These are phyloP conservation scores for Phylloscopus trochilus DNA, from an alignment of 2,113 vertebrate species.

Conservation along the genomic window DNA sequence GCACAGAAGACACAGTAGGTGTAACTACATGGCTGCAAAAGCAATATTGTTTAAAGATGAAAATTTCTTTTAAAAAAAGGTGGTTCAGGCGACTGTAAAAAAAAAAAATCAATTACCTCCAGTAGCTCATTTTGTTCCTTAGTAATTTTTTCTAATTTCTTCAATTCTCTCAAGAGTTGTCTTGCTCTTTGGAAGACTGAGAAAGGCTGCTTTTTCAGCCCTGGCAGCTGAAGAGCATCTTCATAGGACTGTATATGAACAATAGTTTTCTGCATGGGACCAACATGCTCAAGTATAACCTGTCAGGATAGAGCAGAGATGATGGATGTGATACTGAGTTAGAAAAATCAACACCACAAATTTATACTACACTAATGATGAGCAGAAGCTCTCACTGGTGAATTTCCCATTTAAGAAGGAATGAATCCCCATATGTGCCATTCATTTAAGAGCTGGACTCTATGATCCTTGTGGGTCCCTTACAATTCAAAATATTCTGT, in stretches of 20 bases:
- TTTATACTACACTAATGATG: neutral
- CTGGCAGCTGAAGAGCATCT: conserved; percentile 76
- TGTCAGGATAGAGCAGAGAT: conserved; percentile 33
- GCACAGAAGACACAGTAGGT: neutral
- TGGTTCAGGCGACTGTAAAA: neutral
- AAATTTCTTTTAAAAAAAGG: neutral
- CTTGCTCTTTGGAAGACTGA: conserved; percentile 79
- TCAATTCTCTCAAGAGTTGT: conserved; percentile 77
- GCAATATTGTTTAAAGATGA: neutral
- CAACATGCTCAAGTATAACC: conserved; percentile 79
- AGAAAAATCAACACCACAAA: neutral
- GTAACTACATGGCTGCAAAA: neutral
- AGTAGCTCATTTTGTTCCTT: conserved; percentile 76
- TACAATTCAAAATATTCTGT: neutral
- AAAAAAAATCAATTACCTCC: conserved; percentile 74
- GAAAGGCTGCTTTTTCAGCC: conserved; percentile 74
- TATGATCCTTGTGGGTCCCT: neutral
- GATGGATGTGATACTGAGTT: neutral
- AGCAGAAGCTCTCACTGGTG: neutral
- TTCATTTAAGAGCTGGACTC: neutral
- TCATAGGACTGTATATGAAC: conserved; percentile 81
- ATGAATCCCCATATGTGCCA: neutral
- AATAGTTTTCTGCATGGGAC: conserved; percentile 82
- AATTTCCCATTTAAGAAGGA: neutral
- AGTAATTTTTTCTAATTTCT: conserved; percentile 83